phyloP scores from a whole-genome alignment of 2,113 vertebrate species.

The Pituophis catenifer region DNA sequence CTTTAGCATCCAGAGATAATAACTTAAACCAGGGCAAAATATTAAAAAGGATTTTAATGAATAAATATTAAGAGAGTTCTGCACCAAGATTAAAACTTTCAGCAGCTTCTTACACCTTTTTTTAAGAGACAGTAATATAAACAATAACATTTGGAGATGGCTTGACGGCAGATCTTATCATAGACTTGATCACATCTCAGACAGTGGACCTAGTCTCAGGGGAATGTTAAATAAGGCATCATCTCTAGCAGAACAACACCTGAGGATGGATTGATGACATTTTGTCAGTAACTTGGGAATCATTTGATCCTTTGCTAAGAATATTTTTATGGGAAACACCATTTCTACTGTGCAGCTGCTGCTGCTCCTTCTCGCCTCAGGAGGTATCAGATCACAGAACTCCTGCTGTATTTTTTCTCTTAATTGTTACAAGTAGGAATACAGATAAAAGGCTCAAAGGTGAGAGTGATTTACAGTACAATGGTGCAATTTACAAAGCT shows the following conservation, averaged over 20 bases:
- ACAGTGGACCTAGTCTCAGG: neutral
- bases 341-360: neutral
- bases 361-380: neutral
- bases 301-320: neutral
- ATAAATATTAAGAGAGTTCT: neutral
- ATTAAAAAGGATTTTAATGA: neutral
- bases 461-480: neutral
- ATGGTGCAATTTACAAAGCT: neutral
- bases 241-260: neutral
- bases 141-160: neutral
- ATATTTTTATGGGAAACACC: neutral
- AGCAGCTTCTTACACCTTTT: neutral
- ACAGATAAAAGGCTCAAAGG: neutral
- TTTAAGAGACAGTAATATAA: neutral
- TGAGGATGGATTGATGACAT: neutral
- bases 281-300: neutral
- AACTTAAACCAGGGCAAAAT: neutral
- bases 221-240: neutral
- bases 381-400: neutral
- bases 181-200: neutral
- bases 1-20: neutral
- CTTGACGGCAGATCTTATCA: neutral
- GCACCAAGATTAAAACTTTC: neutral
- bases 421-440: neutral
- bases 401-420: neutral